Evolutionary conservation across 2,888 invertebrate species (phyloP).

Genomic region (Polydrusus tereticollis): DNA sequence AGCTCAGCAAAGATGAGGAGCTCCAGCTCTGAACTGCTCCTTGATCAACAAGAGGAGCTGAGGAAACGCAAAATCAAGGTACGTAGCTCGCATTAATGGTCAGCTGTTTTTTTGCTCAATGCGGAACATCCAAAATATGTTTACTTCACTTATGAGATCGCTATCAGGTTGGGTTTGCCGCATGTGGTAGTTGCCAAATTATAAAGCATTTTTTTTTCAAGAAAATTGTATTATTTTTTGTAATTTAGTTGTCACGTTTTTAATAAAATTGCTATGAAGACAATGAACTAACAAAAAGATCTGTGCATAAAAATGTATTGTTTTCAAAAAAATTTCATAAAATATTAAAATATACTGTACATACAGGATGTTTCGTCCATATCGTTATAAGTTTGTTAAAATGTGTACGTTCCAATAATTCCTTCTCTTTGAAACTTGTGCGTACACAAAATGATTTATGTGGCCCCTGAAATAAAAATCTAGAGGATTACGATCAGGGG

Average conservation of each 20-base stretch:
- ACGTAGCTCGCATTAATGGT: conserved; percentile 29
- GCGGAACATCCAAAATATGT: conserved; percentile 16
- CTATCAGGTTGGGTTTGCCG: background rate
- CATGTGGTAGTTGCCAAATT: background rate
- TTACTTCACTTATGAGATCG: background rate
- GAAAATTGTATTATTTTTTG: background rate
- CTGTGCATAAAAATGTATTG: too few species aligned
- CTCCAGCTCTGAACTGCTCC: conserved; percentile 83
- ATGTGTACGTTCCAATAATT: too few species aligned
- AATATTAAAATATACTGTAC: too few species aligned
- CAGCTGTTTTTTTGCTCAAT: conserved; percentile 38
- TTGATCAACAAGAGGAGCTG: conserved; percentile 80
- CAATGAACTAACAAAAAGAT: too few species aligned
- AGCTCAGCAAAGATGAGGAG: conserved; percentile 72
- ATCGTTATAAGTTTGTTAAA: too few species aligned
- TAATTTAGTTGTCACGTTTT: background rate
- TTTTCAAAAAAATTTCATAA: too few species aligned
- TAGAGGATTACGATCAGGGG: too few species aligned
- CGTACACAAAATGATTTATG: too few species aligned
- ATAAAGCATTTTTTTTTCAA: background rate
- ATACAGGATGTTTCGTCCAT: too few species aligned
- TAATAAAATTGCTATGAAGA: too few species aligned
- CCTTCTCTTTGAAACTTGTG: too few species aligned
- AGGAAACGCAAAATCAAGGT: conserved; percentile 73
- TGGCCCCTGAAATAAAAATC: too few species aligned